Evolutionary conservation across 1,140 invertebrate species (phyloP).

Genomic region (Drosophila asahinai): DNA sequence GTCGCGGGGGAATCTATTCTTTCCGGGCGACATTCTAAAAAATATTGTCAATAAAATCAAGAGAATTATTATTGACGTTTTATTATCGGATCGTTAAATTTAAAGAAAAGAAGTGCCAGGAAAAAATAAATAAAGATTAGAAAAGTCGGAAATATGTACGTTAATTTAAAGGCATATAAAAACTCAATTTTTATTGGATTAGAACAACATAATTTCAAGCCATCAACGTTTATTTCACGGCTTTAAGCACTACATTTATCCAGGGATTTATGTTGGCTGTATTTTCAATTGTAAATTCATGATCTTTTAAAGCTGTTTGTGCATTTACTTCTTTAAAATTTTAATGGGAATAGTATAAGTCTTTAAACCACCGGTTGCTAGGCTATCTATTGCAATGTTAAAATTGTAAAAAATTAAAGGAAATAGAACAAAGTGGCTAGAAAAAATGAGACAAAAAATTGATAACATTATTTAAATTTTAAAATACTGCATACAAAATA

Average conservation of each 20-base stretch:
- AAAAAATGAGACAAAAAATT: too few species aligned
- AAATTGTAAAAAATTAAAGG: too few species aligned
- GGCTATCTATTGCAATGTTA: too few species aligned
- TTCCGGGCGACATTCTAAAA: constrained; percentile 20
- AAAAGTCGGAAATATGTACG: not conserved
- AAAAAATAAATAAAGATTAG: not conserved
- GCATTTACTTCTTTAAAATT: too few species aligned
- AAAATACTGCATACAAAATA: too few species aligned
- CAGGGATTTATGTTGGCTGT: not conserved
- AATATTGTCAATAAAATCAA: constrained; percentile 35
- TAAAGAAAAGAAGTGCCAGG: not conserved
- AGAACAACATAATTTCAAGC: not conserved
- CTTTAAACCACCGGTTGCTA: too few species aligned
- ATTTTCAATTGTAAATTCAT: not conserved
- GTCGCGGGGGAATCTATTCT: constrained; percentile 7
- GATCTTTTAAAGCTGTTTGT: not conserved
- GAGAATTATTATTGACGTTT: constrained; percentile 54
- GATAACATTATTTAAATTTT: too few species aligned
- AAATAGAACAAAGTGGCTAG: too few species aligned
- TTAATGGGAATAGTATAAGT: too few species aligned
- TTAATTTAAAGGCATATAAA: not conserved
- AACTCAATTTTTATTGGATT: not conserved
- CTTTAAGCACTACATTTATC: not conserved
- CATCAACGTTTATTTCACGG: not conserved
- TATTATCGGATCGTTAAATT: constrained; percentile 45